Percentiles rank a stretch among this genome's conserved stretches.
Conservation (phyloP, 2,113 vertebrate genomes). For the Neogale vison region DNA sequence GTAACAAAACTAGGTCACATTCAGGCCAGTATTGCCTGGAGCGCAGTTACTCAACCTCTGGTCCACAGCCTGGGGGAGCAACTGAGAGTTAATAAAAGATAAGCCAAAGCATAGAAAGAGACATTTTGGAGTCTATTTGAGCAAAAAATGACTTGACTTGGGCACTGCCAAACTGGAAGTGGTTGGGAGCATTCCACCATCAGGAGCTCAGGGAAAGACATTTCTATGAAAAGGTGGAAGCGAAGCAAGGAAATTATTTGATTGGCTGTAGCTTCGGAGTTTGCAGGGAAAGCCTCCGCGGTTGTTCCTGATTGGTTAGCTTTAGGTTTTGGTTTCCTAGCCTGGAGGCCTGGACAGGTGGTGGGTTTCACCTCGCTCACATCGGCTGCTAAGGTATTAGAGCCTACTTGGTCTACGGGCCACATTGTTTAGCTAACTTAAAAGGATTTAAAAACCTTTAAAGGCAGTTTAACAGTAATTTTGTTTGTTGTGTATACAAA, state of each 20-base stretch:
- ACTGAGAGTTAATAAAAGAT: background rate
- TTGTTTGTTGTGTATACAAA: background rate
- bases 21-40: background rate
- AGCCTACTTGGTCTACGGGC: background rate
- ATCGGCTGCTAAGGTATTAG: background rate
- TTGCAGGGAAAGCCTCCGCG: background rate
- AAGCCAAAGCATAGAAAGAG: background rate
- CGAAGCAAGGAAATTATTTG: background rate
- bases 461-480: background rate
- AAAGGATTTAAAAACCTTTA: background rate
- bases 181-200: background rate
- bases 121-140: background rate
- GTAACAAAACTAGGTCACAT: background rate
- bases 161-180: background rate
- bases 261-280: background rate
- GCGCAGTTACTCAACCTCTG: background rate
- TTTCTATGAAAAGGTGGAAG: background rate
- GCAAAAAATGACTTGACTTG: background rate
- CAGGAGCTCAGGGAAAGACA: background rate
- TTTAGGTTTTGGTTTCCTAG: background rate
- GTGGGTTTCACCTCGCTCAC: background rate
- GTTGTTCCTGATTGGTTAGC: background rate
- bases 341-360: background rate
- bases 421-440: background rate
- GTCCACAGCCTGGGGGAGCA: background rate